Evolutionary conservation across 2,888 invertebrate species (phyloP).

Genomic region (Cheilosia urbana): DNA sequence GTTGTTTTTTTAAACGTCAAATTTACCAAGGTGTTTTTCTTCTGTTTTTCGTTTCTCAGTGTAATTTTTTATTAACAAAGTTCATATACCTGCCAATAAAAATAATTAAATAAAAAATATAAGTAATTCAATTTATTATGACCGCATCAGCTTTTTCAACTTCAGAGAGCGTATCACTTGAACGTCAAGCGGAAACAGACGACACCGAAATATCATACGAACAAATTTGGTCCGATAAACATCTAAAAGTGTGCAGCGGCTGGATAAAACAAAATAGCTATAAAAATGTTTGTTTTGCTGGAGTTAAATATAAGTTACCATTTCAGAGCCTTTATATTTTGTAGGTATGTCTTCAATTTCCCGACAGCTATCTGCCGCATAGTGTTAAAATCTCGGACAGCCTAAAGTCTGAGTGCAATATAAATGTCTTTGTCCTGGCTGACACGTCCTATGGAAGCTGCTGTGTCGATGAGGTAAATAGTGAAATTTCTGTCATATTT

Average conservation of each 20-base stretch:
- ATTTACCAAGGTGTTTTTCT: not conserved
- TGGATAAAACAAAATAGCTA: constrained; percentile 90
- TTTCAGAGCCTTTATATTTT: constrained; percentile 11
- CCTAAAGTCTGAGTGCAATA: constrained; percentile 83
- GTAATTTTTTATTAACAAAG: not conserved
- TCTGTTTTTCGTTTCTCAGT: not conserved
- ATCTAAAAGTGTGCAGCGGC: constrained; percentile 81
- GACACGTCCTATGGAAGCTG: constrained; percentile 96
- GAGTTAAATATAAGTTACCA: constrained; percentile 9
- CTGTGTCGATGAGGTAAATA: constrained; percentile 82
- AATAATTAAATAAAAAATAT: constrained; percentile 47
- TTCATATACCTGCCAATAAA: constrained; percentile 29
- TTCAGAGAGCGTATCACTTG: constrained; percentile 80
- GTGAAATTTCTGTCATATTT: not conserved
- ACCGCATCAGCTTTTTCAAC: constrained; percentile 81
- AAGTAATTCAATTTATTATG: constrained; percentile 55
- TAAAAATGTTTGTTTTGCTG: constrained; percentile 85
- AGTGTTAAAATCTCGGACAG: constrained; percentile 88
- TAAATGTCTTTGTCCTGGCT: constrained; percentile 91
- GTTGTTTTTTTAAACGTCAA: not conserved
- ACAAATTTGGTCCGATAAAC: constrained; percentile 82
- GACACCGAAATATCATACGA: constrained; percentile 76
- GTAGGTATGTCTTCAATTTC: constrained; percentile 95
- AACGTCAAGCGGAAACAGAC: constrained; percentile 79
- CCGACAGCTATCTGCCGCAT: constrained; percentile 90